phyloP scores from a whole-genome alignment of 2,113 vertebrate genomes.

The Chlorodrepanis virens region DNA sequence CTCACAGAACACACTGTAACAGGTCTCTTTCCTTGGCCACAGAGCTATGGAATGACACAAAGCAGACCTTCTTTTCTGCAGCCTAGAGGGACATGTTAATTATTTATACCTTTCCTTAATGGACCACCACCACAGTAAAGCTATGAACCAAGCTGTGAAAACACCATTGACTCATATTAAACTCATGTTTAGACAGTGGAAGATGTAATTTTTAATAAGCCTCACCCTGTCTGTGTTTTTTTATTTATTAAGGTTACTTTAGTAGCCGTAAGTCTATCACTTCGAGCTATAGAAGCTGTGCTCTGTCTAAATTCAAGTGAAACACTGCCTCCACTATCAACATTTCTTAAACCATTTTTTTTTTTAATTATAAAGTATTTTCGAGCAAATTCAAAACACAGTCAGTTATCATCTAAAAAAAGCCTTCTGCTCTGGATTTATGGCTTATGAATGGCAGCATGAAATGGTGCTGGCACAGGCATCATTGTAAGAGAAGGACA shows the following conservation, averaged over 20 bases:
- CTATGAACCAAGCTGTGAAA: constrained; percentile 51
- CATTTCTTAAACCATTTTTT: neutral
- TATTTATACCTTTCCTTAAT: constrained; percentile 51
- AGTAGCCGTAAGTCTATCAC: neutral
- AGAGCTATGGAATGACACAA: neutral
- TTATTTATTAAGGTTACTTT: constrained; percentile 30
- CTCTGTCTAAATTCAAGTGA: neutral
- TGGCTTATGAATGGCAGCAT: neutral
- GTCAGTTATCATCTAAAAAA: constrained; percentile 6
- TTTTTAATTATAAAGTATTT: neutral
- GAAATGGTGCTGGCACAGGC: neutral
- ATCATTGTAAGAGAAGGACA: neutral
- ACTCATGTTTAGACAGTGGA: constrained; percentile 32
- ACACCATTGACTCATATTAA: constrained; percentile 23
- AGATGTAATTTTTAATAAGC: constrained; percentile 55
- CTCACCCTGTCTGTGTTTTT: neutral
- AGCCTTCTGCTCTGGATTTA: neutral
- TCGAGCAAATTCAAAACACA: neutral
- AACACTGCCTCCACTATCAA: neutral
- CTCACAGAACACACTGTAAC: neutral
- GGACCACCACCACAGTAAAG: constrained; percentile 17
- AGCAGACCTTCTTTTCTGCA: constrained; percentile 37
- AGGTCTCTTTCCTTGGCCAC: neutral
- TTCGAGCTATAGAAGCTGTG: neutral
- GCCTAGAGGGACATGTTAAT: constrained; percentile 9